Percentiles rank a stretch among this genome's conserved stretches.
Conservation (phyloP, 2,797 vertebrate genomes). For the Sebastolobus altivelis region DNA sequence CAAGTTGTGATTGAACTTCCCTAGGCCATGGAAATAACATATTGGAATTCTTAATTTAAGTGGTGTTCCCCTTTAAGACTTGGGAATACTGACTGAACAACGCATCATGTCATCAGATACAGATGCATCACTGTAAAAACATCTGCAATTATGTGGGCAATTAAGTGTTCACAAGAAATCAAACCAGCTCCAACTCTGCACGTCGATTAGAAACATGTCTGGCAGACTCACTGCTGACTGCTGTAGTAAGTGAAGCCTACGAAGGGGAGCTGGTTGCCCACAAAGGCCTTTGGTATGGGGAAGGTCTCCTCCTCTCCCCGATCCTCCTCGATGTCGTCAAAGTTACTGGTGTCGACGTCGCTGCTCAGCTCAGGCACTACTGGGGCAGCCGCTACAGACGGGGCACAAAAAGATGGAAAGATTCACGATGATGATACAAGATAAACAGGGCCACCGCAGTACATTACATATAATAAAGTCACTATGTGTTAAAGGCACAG, state of each 20-base stretch:
- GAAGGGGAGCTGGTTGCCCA: slow-evolving; percentile 98
- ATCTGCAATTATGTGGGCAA: not conserved
- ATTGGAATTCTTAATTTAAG: not conserved
- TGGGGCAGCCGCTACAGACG: slow-evolving; percentile 92
- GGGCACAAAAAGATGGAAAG: not conserved
- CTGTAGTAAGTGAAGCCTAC: slow-evolving; percentile 99
- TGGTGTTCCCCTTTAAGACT: not conserved
- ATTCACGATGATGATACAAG: not conserved
- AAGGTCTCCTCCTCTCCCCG: slow-evolving; percentile 99
- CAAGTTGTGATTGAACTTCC: not conserved
- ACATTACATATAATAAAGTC: not conserved
- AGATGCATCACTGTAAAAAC: not conserved
- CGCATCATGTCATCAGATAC: not conserved
- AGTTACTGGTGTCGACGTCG: slow-evolving; percentile 98
- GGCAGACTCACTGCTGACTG: slow-evolving; percentile 90
- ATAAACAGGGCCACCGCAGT: not conserved
- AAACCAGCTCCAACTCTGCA: not conserved
- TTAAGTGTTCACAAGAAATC: not conserved
- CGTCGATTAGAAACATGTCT: not conserved
- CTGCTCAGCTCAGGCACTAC: slow-evolving; percentile 98
- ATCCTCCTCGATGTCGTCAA: slow-evolving; percentile 98
- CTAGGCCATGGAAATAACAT: not conserved
- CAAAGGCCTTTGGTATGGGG: slow-evolving; percentile 98
- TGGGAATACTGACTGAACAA: not conserved
- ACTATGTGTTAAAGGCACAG: not conserved